These are phyloP conservation scores for Helobdella robusta DNA, from an alignment of 2,888 invertebrate species.

Conservation along the genomic window DNA sequence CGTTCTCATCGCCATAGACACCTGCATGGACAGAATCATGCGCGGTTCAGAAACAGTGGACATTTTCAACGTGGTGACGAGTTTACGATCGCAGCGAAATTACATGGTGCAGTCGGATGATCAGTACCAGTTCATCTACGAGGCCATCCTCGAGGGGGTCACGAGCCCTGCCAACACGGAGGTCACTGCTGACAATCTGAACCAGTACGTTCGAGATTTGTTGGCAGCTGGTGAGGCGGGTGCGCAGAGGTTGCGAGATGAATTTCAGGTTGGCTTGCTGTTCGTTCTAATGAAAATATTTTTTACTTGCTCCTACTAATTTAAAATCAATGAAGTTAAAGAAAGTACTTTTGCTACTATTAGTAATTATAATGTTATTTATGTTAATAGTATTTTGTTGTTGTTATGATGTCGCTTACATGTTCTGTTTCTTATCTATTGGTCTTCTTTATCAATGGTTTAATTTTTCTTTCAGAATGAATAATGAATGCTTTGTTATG, in stretches of 20 bases:
- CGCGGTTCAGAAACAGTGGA: slow-evolving; percentile 70
- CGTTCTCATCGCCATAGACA: slow-evolving; percentile 74
- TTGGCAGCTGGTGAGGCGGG: slow-evolving; percentile 49
- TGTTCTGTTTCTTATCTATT: too few species aligned
- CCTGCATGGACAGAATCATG: slow-evolving; percentile 80
- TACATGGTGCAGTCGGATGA: slow-evolving; percentile 96
- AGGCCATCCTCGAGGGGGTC: slow-evolving; percentile 78
- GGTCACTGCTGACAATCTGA: slow-evolving; percentile 84
- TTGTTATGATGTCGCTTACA: too few species aligned
- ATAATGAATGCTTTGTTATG: too few species aligned
- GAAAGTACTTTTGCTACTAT: too few species aligned
- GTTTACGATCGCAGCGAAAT: slow-evolving; percentile 89
- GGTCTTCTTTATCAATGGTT: too few species aligned
- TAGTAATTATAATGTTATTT: too few species aligned
- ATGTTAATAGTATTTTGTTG: too few species aligned
- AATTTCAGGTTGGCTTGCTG: not conserved
- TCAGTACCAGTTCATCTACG: slow-evolving; percentile 98
- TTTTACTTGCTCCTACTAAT: not conserved
- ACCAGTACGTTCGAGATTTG: slow-evolving; percentile 88
- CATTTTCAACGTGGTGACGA: slow-evolving; percentile 96
- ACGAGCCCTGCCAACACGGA: slow-evolving; percentile 92
- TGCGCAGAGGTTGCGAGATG: not conserved
- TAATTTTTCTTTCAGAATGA: too few species aligned
- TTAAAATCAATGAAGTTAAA: too few species aligned
- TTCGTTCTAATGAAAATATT: slow-evolving; percentile 33